phyloP scores from a whole-genome alignment of 2,797 vertebrate genomes.

The Sternotherus odoratus region DNA sequence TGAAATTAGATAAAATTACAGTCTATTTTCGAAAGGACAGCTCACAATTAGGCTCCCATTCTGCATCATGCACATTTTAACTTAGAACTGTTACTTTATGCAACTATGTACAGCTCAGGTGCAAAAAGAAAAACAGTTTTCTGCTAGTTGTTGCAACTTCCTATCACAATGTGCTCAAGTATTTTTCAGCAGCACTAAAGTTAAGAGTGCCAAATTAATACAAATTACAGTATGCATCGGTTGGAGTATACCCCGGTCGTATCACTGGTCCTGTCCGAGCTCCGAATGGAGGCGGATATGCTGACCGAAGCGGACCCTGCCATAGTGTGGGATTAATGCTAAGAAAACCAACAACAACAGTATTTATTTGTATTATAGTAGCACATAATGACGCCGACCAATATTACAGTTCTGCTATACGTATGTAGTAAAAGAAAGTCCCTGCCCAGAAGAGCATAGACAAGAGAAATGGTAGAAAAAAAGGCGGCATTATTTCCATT shows the following conservation, averaged over 20 bases:
- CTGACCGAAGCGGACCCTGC: too few relatives aligned
- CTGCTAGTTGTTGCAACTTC: neutral
- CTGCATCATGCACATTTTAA: neutral
- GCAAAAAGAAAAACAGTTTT: neutral
- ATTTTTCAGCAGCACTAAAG: neutral
- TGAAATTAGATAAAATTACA: conserved; percentile 70
- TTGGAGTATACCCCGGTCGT: too few relatives aligned
- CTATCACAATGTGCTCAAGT: neutral
- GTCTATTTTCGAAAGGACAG: neutral
- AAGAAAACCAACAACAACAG: too few relatives aligned
- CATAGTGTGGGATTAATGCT: too few relatives aligned
- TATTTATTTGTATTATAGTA: neutral
- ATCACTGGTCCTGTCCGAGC: too few relatives aligned
- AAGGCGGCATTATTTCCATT: neutral
- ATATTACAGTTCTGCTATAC: neutral
- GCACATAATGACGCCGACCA: neutral
- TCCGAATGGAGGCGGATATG: too few relatives aligned
- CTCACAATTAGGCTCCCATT: neutral
- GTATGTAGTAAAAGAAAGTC: neutral
- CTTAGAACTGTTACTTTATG: neutral
- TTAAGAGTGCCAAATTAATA: neutral
- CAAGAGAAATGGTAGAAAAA: neutral
- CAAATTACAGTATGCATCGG: neutral
- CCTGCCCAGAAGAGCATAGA: neutral
- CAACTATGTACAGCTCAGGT: neutral